Conservation (phyloP, 2,888 invertebrate species). For the Xylocampa areola region DNA sequence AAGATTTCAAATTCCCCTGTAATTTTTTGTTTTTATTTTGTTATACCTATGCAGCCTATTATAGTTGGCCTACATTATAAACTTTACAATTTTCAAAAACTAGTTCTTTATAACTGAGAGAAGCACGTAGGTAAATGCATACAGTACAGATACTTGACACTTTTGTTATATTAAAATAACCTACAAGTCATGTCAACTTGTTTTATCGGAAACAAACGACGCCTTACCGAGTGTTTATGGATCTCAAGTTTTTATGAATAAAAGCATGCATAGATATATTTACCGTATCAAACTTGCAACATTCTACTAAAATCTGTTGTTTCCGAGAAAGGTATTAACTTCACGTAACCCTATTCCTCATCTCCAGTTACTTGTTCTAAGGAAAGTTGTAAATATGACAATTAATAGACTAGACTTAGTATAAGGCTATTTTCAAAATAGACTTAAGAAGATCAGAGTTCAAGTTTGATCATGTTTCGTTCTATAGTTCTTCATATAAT, state of each 20-base stretch:
- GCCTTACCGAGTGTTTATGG: conserved; percentile 1
- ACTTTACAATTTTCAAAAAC: too few species aligned
- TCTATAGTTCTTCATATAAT: too few species aligned
- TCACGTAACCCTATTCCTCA: conserved; percentile 71
- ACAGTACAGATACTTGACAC: too few species aligned
- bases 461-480: too few species aligned
- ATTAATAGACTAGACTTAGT: conserved; percentile 68
- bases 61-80: too few species aligned
- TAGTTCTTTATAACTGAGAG: too few species aligned
- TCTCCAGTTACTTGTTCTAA: conserved; percentile 71
- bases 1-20: too few species aligned
- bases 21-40: too few species aligned
- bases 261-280: neutral
- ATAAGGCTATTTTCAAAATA: conserved; percentile 28
- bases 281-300: conserved; percentile 44
- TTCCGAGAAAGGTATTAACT: conserved; percentile 66
- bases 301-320: conserved; percentile 34
- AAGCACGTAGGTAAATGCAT: too few species aligned
- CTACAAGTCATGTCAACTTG: neutral
- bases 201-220: neutral
- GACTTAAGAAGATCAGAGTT: too few species aligned
- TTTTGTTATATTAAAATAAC: too few species aligned
- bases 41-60: too few species aligned
- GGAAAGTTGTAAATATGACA: conserved; percentile 76
- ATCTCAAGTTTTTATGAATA: conserved; percentile 7